Conservation (phyloP, 2,113 vertebrate species). For the Struthidea cinerea region DNA sequence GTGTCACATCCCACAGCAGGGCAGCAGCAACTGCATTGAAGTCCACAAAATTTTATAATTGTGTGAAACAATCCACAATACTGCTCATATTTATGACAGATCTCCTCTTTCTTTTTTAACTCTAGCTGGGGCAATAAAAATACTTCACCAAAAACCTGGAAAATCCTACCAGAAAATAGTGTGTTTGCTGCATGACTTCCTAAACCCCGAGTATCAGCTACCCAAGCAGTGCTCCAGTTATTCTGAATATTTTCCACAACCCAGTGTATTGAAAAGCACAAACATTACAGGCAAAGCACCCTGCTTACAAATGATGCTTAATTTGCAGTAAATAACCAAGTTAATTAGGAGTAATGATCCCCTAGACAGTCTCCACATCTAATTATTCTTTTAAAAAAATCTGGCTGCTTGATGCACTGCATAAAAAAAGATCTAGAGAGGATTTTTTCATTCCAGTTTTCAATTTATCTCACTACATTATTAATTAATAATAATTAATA, state of each 20-base stretch:
- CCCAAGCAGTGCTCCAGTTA: neutral
- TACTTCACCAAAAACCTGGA: neutral
- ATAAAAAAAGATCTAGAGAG: constrained; percentile 75
- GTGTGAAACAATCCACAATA: neutral
- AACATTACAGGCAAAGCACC: constrained; percentile 55
- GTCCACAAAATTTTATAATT: neutral
- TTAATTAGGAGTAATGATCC: constrained; percentile 94
- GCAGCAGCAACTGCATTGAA: neutral
- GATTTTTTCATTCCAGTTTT: constrained; percentile 71
- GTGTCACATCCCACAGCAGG: neutral
- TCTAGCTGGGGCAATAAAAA: neutral
- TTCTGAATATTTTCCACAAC: constrained; percentile 17
- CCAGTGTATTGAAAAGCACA: constrained; percentile 37
- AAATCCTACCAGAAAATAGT: neutral
- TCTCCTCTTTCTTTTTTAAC: neutral
- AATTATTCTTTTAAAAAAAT: constrained; percentile 78
- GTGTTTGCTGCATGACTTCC: neutral
- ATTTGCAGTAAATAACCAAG: constrained; percentile 86
- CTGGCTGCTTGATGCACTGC: constrained; percentile 65
- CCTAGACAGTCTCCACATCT: constrained; percentile 81
- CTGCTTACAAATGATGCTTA: constrained; percentile 80
- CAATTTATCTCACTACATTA: constrained; percentile 88
- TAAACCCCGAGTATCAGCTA: neutral
- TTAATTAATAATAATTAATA: constrained; percentile 97
- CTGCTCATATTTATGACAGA: neutral